Percentiles rank a stretch among this genome's conserved stretches.
Evolutionary conservation across 2,888 invertebrate species (phyloP).

Genomic region (Sinodicranocentrus sp.): DNA sequence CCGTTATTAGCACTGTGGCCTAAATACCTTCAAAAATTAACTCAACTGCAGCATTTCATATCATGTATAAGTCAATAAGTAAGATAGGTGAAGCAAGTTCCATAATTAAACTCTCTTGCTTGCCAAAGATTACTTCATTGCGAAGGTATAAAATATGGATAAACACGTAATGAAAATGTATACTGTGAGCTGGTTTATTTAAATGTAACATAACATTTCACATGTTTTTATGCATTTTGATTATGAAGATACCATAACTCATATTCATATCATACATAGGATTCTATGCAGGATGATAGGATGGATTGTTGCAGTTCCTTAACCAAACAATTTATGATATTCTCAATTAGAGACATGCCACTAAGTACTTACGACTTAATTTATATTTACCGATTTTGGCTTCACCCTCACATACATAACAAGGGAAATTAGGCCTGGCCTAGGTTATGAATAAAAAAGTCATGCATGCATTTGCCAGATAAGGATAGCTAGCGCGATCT

Average conservation of each 20-base stretch:
- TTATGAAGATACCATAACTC: too few relatives aligned
- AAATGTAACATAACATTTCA: too few relatives aligned
- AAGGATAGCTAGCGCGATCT: neutral
- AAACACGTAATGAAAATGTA: too few relatives aligned
- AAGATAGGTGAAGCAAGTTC: constrained; percentile 1
- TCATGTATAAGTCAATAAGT: too few relatives aligned
- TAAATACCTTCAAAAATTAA: constrained; percentile 7
- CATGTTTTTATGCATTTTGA: too few relatives aligned
- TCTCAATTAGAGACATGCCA: constrained; percentile 7
- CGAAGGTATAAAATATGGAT: too few relatives aligned
- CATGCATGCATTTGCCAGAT: neutral
- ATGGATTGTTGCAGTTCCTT: constrained; percentile 14
- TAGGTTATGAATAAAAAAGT: neutral
- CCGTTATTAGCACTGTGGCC: neutral
- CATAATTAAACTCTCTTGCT: neutral
- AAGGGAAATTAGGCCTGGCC: too few relatives aligned
- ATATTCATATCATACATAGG: too few relatives aligned
- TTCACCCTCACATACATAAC: neutral
- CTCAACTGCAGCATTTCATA: neutral
- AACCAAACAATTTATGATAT: constrained; percentile 2
- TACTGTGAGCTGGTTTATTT: too few relatives aligned
- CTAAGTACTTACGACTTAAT: too few relatives aligned
- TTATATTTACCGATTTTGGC: neutral
- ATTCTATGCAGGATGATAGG: too few relatives aligned
- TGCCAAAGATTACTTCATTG: constrained; percentile 1